Evolutionary conservation across 2,113 vertebrate genomes (phyloP).

Genomic region (Paramisgurnus dabryanus): DNA sequence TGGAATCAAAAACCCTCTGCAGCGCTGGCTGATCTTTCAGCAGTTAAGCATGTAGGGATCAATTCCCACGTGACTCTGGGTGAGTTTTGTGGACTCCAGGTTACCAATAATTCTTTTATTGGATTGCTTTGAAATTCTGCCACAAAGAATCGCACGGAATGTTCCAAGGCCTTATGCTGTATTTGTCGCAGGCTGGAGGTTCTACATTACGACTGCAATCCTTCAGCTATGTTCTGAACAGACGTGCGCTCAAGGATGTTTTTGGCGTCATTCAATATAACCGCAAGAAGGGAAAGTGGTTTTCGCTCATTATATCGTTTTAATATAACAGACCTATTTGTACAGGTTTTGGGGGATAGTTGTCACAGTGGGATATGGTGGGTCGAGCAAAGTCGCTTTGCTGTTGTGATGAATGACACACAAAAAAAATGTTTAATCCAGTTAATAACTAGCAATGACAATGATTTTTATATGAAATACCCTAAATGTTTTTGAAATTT

Average conservation of each 20-base stretch:
- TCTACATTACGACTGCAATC: neutral
- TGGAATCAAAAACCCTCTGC: slow-evolving; percentile 9
- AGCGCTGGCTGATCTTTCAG: neutral
- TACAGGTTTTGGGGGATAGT: no score
- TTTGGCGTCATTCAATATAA: slow-evolving; percentile 18
- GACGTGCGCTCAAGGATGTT: slow-evolving; percentile 38
- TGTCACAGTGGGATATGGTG: no score
- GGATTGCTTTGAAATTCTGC: slow-evolving; percentile 19
- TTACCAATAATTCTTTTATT: slow-evolving; percentile 28
- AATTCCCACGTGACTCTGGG: neutral
- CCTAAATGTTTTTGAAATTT: no score
- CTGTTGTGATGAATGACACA: no score
- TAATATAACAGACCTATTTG: no score
- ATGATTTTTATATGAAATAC: no score
- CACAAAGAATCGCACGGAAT: slow-evolving; percentile 2
- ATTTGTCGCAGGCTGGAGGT: neutral
- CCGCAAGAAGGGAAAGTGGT: neutral
- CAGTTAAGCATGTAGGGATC: slow-evolving; percentile 1
- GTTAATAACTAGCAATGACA: no score
- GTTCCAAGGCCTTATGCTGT: neutral
- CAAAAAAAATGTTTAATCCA: no score
- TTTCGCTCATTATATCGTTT: no score
- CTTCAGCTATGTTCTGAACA: neutral
- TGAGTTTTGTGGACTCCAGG: neutral
- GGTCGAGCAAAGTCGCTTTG: no score